Conservation (phyloP, 92 coral and sea anemone species). For the Zoanthus sociatus region DNA sequence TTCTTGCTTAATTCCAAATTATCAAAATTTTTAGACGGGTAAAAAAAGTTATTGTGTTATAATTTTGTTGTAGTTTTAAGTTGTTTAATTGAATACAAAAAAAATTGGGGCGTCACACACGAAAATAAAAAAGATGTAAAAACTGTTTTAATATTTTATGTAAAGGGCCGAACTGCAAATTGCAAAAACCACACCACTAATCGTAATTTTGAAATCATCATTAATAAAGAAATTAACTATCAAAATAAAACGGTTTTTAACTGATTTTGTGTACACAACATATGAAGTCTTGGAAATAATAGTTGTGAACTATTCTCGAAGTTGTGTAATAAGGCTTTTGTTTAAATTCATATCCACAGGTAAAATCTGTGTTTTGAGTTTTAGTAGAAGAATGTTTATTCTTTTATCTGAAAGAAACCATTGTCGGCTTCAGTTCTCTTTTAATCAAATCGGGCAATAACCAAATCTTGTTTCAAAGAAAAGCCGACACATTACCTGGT, state of each 20-base stretch:
- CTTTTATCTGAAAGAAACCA: background rate
- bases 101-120: no score
- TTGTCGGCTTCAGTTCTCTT: background rate
- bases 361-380: background rate
- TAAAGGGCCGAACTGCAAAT: no score
- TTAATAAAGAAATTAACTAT: background rate
- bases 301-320: no score
- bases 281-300: background rate
- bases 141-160: no score
- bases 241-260: background rate
- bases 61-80: no score
- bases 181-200: background rate
- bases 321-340: background rate
- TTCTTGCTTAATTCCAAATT: no score
- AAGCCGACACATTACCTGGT: background rate
- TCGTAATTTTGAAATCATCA: background rate
- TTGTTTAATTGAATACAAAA: no score
- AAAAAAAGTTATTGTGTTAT: no score
- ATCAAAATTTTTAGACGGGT: no score
- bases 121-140: no score
- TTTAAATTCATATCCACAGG: background rate
- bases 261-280: background rate
- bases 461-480: background rate
- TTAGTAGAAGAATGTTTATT: background rate
- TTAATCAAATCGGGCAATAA: background rate